A percentile compares a stretch with the other conserved stretches of the same genome.
Evolutionary conservation across 1,140 invertebrate genomes (phyloP).

Genomic region (Thrips palmi): DNA sequence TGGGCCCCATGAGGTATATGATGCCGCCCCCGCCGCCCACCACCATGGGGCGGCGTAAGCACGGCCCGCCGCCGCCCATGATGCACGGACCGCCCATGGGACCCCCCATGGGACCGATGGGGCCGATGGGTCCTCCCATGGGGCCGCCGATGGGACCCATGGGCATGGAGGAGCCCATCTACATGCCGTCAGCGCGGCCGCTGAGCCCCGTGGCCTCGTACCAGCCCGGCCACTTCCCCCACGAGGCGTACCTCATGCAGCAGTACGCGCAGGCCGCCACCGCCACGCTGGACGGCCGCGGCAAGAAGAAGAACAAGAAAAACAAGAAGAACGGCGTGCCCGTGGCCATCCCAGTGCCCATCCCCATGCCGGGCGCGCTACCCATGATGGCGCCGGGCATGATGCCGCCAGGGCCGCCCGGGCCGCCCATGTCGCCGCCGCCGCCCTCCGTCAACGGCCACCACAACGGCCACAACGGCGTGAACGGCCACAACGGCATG

Average conservation of each 20-base stretch:
- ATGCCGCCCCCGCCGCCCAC: too few relatives aligned
- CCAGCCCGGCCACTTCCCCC: conserved; percentile 38
- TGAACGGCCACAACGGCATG: conserved; percentile 7
- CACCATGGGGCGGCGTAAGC: too few relatives aligned
- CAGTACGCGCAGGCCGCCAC: too few relatives aligned
- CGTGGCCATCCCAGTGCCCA: conserved; percentile 22
- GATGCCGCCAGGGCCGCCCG: conserved; percentile 21
- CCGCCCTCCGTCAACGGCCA: conserved; percentile 15
- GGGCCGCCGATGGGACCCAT: conserved; percentile 9
- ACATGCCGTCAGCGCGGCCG: conserved; percentile 35
- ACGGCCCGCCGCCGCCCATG: conserved; percentile 16
- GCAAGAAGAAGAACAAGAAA: conserved; percentile 22
- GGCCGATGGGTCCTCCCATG: conserved; percentile 2
- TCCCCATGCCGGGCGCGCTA: conserved; percentile 20
- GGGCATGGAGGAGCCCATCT: conserved; percentile 35
- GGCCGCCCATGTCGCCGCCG: conserved; percentile 22
- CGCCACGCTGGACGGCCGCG: conserved; percentile 27
- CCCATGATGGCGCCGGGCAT: conserved; percentile 16
- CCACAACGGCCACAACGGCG: conserved; percentile 16
- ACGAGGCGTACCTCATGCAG: conserved; percentile 38
- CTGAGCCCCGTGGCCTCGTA: conserved; percentile 37
- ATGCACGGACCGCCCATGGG: too few relatives aligned
- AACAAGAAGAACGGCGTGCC: conserved; percentile 22
- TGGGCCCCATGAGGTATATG: too few relatives aligned
- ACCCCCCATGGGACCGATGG: too few relatives aligned